Conservation (phyloP, 2,113 vertebrate genomes). For the Greenwoodochromis staneri region DNA sequence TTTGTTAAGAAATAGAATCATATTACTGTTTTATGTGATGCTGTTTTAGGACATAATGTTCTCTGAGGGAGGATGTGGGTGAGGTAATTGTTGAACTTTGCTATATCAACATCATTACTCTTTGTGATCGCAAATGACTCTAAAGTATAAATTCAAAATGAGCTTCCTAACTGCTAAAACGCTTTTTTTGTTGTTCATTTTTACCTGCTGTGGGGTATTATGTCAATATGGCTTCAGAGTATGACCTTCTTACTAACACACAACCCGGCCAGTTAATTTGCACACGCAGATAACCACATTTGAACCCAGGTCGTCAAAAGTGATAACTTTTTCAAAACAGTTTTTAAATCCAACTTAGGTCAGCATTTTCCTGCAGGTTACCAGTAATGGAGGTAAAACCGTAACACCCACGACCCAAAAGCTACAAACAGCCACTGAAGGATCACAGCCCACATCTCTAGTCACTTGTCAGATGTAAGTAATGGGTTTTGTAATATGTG, state of each 20-base stretch:
- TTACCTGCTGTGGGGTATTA: not conserved
- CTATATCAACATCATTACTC: not conserved
- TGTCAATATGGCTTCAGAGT: not conserved
- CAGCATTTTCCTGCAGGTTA: not conserved
- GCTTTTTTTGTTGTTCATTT: not conserved
- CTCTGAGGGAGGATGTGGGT: not conserved
- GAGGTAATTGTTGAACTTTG: not conserved
- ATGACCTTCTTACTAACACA: not conserved
- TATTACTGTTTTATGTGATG: not conserved
- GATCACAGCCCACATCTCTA: constrained; percentile 36
- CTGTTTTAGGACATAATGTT: not conserved
- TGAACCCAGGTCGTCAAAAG: not conserved
- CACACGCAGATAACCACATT: not conserved
- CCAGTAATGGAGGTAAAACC: constrained; percentile 9
- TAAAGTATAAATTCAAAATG: not conserved
- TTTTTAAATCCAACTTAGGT: not conserved
- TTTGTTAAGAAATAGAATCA: not conserved
- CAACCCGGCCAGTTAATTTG: not conserved
- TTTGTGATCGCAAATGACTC: not conserved
- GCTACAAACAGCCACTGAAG: constrained; percentile 17
- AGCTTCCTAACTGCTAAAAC: not conserved
- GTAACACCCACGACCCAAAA: constrained; percentile 18
- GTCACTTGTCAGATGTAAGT: constrained; percentile 64
- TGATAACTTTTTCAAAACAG: not conserved
- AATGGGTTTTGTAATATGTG: constrained; percentile 68